Evolutionary conservation across 1,140 invertebrate genomes (phyloP).

Genomic region (Megathymus violae): DNA sequence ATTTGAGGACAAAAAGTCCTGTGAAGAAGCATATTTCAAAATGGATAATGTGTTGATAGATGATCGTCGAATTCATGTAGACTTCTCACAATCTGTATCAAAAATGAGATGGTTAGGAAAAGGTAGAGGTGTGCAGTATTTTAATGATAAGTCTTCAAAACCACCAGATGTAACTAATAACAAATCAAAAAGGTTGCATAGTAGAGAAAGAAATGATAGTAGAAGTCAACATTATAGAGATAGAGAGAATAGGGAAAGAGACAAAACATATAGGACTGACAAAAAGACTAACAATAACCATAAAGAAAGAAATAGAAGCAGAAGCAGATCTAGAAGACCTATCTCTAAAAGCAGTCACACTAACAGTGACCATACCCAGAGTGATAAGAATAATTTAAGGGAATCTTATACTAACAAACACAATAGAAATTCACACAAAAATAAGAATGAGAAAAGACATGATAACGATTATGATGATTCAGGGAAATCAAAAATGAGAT

Average conservation of each 20-base stretch:
- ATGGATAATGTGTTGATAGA: slow-evolving; percentile 99
- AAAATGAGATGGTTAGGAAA: slow-evolving; percentile 95
- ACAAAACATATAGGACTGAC: slow-evolving; percentile 35
- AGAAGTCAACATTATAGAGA: slow-evolving; percentile 36
- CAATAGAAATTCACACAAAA: slow-evolving; percentile 33
- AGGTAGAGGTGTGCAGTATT: slow-evolving; percentile 88
- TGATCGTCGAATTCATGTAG: slow-evolving; percentile 99
- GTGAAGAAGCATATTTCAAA: slow-evolving; percentile 99
- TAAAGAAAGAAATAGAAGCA: slow-evolving; percentile 40
- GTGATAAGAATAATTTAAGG: slow-evolving; percentile 3
- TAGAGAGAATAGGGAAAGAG: slow-evolving; percentile 38
- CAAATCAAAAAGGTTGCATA: slow-evolving; percentile 35
- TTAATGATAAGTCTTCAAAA: slow-evolving; percentile 59
- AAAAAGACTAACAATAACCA: slow-evolving; percentile 25
- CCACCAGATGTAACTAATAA: slow-evolving; percentile 33
- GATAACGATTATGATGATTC: slow-evolving; percentile 29
- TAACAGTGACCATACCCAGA: slow-evolving; percentile 26
- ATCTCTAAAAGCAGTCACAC: slow-evolving; percentile 7
- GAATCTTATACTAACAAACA: slow-evolving; percentile 30
- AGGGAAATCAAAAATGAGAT: too few relatives aligned
- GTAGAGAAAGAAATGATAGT: slow-evolving; percentile 41
- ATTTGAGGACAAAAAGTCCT: slow-evolving; percentile 97
- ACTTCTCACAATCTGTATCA: slow-evolving; percentile 99
- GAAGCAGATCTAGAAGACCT: slow-evolving; percentile 29
- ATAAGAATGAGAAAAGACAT: slow-evolving; percentile 28